phyloP scores from a whole-genome alignment of 23 tunicate genomes.

The Ascidia mentula region DNA sequence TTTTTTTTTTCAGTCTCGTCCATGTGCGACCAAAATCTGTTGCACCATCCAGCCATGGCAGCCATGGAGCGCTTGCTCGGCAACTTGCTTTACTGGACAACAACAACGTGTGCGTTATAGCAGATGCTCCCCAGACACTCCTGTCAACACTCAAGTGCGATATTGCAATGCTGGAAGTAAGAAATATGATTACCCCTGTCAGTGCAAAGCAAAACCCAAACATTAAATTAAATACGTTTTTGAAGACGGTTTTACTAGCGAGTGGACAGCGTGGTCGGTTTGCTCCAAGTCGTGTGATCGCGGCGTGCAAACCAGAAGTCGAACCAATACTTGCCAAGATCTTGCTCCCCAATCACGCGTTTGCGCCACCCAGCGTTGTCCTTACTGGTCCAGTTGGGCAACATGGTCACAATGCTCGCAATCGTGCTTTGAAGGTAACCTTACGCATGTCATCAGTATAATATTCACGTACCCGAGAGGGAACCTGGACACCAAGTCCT shows the following conservation, averaged over 20 bases:
- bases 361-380: slow-evolving; percentile 60
- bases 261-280: slow-evolving; percentile 76
- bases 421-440: slow-evolving; percentile 79
- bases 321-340: slow-evolving; percentile 60
- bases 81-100: slow-evolving; percentile 49
- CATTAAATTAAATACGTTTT: too few species aligned
- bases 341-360: slow-evolving; percentile 19
- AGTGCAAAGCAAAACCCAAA: too few species aligned
- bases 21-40: slow-evolving; percentile 55
- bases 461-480: too few species aligned
- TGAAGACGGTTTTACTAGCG: slow-evolving; percentile 37
- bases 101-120: slow-evolving; percentile 40
- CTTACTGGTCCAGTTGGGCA: slow-evolving; percentile 79
- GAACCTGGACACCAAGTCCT: too few species aligned
- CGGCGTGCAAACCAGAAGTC: slow-evolving; percentile 42
- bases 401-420: slow-evolving; percentile 73
- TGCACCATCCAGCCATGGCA: slow-evolving; percentile 55
- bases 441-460: too few species aligned
- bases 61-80: slow-evolving; percentile 58
- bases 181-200: not conserved
- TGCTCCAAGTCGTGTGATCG: slow-evolving; percentile 83
- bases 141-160: slow-evolving; percentile 40
- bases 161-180: slow-evolving; percentile 78
- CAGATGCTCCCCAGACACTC: slow-evolving; percentile 49
- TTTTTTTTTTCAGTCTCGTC: slow-evolving; percentile 11